Conservation (phyloP, 1,140 invertebrate species). For the Saxidomus purpurata region DNA sequence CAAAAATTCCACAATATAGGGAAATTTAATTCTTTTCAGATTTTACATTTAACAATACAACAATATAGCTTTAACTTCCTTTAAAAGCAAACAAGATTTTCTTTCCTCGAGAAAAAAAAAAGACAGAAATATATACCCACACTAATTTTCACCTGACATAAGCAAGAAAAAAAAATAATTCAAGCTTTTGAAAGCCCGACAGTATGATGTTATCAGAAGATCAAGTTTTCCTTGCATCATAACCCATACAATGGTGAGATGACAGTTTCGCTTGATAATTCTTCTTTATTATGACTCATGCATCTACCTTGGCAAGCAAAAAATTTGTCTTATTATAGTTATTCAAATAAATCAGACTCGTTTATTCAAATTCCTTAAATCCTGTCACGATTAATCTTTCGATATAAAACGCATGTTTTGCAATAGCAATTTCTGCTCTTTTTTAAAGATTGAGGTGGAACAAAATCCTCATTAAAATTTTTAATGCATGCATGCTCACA, state of each 20-base stretch:
- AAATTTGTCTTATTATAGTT: slow-evolving; percentile 1
- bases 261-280: neutral
- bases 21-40: too few species aligned
- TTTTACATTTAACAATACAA: too few species aligned
- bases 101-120: too few species aligned
- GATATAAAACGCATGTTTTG: slow-evolving; percentile 17
- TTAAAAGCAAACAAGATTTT: too few species aligned
- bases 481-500: slow-evolving; percentile 21
- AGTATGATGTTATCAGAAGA: neutral
- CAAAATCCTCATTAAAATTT: neutral
- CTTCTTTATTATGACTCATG: neutral
- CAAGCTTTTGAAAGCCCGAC: too few species aligned
- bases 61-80: too few species aligned
- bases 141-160: too few species aligned
- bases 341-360: neutral
- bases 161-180: too few species aligned
- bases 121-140: too few species aligned
- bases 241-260: neutral
- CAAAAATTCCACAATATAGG: too few species aligned
- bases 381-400: neutral
- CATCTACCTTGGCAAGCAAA: neutral
- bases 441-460: neutral
- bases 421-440: neutral
- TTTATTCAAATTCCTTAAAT: slow-evolving; percentile 2
- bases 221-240: neutral